Base-by-base conservation (phyloP, 1,140 invertebrate species). In the Diplogasteroides magnus region DNA sequence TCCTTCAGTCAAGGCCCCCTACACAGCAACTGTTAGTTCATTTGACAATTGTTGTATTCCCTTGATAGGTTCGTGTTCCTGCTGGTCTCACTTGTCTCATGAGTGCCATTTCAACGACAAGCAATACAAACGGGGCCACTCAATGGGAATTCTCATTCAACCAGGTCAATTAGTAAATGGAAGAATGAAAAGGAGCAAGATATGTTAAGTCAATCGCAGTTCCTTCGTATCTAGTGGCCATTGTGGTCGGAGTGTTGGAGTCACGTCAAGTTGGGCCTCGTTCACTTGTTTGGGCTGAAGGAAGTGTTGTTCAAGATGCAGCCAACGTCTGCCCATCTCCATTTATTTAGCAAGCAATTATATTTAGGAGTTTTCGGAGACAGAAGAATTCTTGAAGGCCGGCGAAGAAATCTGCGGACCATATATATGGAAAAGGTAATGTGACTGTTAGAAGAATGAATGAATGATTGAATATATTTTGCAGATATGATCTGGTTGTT, bases 1-100 rank as follows among this genome's bases (percentile, higher is more conserved):
- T 0, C 93, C 94, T 2, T 86, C 88, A 19, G 90, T 94, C 0
- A 97, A 97, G 85, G 88, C 88, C 69, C 89, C 91, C 1, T 97
- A 94, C 80, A 87, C 87, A 67, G 92, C 93, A 1, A n/a, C n/a
- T n/a, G n/a, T n/a, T n/a, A n/a, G n/a, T n/a, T n/a, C n/a, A n/a
- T n/a, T n/a, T n/a, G n/a, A n/a, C 55, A 56, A 0, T 19, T 61
- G 28, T 61, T 25, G 23, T 25, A 23, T 11, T 1, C 11, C 32
- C 69, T 61, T 81, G 80, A 31, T 74, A 90, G 88, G 87, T 90
- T 29, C 87, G 87, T 61, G 91, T 90, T 62, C 90, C 90, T n/a
- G 84, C 80, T 26, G 88, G 89, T 68, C 85, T 94, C 26, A 90
- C 88, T 1, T 91, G 91, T 2, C 83, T 97, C 13, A 95, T 97